phyloP scores from a whole-genome alignment of 2,888 invertebrate genomes.

The Muschampia plurimacula region DNA sequence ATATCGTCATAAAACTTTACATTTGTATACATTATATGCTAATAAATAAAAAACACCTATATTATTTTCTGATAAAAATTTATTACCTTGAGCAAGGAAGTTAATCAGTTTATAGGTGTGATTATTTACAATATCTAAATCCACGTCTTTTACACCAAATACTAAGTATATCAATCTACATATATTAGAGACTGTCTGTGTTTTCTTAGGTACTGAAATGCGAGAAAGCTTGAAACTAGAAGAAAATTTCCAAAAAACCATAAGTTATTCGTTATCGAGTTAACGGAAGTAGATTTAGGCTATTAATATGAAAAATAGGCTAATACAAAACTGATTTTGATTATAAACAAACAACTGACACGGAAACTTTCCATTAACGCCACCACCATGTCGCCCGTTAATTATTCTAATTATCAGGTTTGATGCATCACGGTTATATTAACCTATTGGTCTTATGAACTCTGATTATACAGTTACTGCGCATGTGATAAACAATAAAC shows the following conservation, averaged over 20 bases:
- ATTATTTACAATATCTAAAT: background rate
- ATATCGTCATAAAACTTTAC: constrained; percentile 10
- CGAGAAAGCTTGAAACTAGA: too few species aligned
- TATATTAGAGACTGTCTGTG: too few species aligned
- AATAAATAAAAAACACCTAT: too few species aligned
- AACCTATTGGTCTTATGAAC: constrained; percentile 28
- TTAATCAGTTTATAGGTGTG: background rate
- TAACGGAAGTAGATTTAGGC: too few species aligned
- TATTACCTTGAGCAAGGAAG: too few species aligned
- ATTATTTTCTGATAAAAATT: too few species aligned
- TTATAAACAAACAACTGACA: background rate
- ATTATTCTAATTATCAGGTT: constrained; percentile 3
- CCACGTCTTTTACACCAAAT: background rate
- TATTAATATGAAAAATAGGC: background rate
- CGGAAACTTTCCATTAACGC: constrained; percentile 11
- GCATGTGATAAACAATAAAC: constrained; percentile 18
- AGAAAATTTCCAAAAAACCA: too few species aligned
- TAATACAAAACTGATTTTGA: background rate
- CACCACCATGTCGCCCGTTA: background rate
- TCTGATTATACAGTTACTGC: constrained; percentile 22
- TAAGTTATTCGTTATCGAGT: too few species aligned
- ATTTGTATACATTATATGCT: background rate
- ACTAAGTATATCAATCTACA: background rate
- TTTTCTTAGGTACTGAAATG: too few species aligned
- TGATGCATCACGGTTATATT: constrained; percentile 12